Percentiles rank a stretch among this genome's conserved stretches.
phyloP scores from a whole-genome alignment of 2,797 vertebrate species.

The Hemibagrus guttatus region DNA sequence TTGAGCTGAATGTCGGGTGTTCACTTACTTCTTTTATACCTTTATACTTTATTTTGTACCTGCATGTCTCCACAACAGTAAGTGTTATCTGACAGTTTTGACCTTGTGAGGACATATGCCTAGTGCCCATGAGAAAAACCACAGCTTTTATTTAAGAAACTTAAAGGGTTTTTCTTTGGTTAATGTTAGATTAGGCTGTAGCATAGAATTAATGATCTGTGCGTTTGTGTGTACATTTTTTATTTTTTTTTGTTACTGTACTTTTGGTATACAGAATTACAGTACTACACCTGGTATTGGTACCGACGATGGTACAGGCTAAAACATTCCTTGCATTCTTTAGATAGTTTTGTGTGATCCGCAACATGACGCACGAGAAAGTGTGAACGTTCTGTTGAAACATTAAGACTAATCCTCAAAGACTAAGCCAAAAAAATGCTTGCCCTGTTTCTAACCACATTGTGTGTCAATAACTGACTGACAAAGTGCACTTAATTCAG shows the following conservation, averaged over 20 bases:
- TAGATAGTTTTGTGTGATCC: neutral
- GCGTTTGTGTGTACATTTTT: neutral
- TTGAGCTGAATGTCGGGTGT: neutral
- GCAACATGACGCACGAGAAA: neutral
- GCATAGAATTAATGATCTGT: neutral
- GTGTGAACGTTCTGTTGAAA: neutral
- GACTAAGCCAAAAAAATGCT: neutral
- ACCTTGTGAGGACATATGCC: neutral
- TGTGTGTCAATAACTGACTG: neutral
- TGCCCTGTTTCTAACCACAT: neutral
- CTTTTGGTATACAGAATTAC: neutral
- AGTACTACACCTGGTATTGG: too few species aligned
- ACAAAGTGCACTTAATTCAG: neutral
- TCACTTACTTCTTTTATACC: neutral
- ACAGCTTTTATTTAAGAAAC: neutral
- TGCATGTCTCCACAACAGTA: neutral
- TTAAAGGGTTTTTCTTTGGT: neutral
- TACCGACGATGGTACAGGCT: neutral
- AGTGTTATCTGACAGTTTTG: neutral
- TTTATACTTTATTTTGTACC: neutral
- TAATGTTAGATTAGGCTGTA: neutral
- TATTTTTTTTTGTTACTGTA: neutral
- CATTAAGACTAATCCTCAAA: neutral
- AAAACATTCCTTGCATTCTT: conserved; percentile 10
- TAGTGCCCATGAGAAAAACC: neutral